phyloP scores from a whole-genome alignment of 2,113 vertebrate species.

The Channa argus region DNA sequence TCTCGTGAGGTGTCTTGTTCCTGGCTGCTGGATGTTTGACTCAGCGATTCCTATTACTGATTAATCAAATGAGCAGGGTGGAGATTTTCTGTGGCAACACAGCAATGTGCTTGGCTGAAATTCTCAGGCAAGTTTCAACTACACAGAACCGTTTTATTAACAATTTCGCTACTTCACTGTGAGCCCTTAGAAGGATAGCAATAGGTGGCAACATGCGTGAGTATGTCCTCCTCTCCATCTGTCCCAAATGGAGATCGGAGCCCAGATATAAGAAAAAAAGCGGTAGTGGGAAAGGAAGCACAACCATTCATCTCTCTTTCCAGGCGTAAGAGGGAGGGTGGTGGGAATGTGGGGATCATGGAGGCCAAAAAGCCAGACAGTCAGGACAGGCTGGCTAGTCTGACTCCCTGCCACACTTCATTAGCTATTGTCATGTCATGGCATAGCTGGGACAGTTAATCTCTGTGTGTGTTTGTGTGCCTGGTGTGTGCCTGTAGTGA shows the following conservation, averaged over 20 bases:
- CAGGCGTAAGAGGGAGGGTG: constrained; percentile 6
- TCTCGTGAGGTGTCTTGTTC: constrained; percentile 65
- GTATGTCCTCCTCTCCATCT: neutral
- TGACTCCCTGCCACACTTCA: constrained; percentile 60
- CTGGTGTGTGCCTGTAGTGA: constrained; percentile 16
- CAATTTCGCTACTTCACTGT: constrained; percentile 10
- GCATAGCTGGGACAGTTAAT: constrained; percentile 32
- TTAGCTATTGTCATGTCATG: constrained; percentile 68
- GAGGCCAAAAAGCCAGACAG: constrained; percentile 66
- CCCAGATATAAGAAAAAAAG: neutral
- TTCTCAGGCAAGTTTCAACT: constrained; percentile 8
- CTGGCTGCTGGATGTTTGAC: constrained; percentile 48
- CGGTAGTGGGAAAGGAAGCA: constrained; percentile 5
- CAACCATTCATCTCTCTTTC: constrained; percentile 16
- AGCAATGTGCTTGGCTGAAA: neutral
- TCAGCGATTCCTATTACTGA: constrained; percentile 66
- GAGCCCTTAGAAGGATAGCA: neutral
- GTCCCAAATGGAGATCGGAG: neutral
- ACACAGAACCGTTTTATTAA: constrained; percentile 38
- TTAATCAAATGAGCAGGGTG: constrained; percentile 50
- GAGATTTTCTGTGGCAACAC: constrained; percentile 47
- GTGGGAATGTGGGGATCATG: constrained; percentile 35
- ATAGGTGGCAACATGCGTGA: constrained; percentile 1
- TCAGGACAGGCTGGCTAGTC: constrained; percentile 44
- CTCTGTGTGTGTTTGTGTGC: constrained; percentile 14